Conservation (phyloP, 2,888 invertebrate species). For the Bellardia bayeri region DNA sequence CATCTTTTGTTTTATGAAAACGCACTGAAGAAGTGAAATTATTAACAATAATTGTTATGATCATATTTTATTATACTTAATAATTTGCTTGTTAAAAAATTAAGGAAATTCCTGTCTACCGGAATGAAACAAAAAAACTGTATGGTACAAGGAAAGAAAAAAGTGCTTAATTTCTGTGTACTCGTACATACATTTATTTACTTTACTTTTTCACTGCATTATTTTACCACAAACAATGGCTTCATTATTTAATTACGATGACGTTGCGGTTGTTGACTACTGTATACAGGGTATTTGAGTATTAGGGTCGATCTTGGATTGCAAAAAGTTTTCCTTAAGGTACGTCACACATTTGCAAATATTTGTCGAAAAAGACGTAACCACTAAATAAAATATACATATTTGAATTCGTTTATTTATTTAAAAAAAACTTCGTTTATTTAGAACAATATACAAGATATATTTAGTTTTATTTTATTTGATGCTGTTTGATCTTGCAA, state of each 20-base stretch:
- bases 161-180: constrained; percentile 12
- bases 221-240: constrained; percentile 74
- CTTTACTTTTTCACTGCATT: constrained; percentile 52
- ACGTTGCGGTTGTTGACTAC: constrained; percentile 69
- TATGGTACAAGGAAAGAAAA: constrained; percentile 33
- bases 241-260: constrained; percentile 77
- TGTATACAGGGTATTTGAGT: constrained; percentile 15
- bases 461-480: too few species aligned
- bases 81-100: constrained; percentile 73
- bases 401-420: too few species aligned
- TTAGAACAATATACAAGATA: too few species aligned
- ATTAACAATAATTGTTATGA: constrained; percentile 35
- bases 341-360: too few species aligned
- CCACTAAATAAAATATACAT: too few species aligned
- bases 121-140: constrained; percentile 1
- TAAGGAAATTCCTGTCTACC: constrained; percentile 68
- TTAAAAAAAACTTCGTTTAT: too few species aligned
- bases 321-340: too few species aligned
- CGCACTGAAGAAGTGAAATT: background rate
- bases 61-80: constrained; percentile 66
- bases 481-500: too few species aligned
- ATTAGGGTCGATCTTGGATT: constrained; percentile 6
- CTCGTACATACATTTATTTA: background rate
- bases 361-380: too few species aligned
- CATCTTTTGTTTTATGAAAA: constrained; percentile 32